Conservation (phyloP, 2,113 vertebrate species). For the Tachuris rubrigastra region DNA sequence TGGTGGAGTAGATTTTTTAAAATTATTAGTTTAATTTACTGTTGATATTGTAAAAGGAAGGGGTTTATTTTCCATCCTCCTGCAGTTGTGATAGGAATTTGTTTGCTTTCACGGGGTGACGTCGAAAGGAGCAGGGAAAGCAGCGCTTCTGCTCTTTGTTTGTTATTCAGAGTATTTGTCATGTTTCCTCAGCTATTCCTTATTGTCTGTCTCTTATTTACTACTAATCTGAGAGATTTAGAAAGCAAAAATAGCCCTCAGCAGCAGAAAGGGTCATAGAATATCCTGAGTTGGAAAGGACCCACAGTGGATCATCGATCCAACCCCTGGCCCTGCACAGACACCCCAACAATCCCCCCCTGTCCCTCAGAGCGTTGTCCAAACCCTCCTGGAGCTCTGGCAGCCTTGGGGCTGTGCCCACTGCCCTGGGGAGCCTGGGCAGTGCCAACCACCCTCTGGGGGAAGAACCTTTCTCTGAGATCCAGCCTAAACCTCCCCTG, state of each 20-base stretch:
- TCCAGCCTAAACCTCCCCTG: neutral
- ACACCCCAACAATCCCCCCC: too few species aligned
- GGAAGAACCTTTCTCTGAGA: neutral
- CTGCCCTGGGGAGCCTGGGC: neutral
- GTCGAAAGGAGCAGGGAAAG: neutral
- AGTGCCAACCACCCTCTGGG: neutral
- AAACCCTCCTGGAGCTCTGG: neutral
- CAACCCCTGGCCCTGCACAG: too few species aligned
- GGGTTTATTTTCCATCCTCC: neutral
- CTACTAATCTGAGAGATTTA: neutral
- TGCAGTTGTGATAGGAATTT: neutral
- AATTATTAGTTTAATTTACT: constrained; percentile 6
- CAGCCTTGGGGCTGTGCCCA: neutral
- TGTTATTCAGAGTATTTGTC: neutral
- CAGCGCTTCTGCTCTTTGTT: neutral
- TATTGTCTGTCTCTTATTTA: neutral
- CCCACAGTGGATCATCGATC: neutral
- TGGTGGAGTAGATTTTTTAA: neutral
- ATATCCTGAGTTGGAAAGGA: neutral
- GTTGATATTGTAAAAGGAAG: neutral
- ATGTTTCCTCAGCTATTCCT: neutral
- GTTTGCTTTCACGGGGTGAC: neutral
- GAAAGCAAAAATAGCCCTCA: neutral
- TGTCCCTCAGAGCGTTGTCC: too few species aligned
- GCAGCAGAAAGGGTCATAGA: neutral